Conservation (phyloP, 2,113 vertebrate species). For the Prolemur simus region DNA sequence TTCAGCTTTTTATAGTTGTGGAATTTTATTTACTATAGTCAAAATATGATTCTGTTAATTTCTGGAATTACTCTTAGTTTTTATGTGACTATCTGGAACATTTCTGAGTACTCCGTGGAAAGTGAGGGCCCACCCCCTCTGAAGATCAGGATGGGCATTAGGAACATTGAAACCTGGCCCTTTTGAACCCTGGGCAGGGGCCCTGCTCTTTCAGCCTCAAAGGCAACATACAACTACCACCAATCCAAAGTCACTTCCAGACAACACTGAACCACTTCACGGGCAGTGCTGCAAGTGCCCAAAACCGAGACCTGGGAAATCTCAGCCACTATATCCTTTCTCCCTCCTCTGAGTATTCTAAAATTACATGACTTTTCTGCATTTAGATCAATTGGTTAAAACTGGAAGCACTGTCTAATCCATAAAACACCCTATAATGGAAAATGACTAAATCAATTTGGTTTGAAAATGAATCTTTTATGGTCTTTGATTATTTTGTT, state of each 20-base stretch:
- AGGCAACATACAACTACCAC: background rate
- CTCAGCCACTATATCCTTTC: background rate
- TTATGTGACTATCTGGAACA: background rate
- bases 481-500: background rate
- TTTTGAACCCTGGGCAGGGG: background rate
- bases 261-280: background rate
- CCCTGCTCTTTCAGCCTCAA: background rate
- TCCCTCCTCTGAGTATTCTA: background rate
- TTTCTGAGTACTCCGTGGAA: background rate
- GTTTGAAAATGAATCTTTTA: background rate
- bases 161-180: background rate
- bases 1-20: background rate
- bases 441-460: background rate
- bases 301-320: background rate
- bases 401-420: constrained; percentile 36
- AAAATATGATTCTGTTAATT: background rate
- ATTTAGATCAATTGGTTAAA: constrained; percentile 15
- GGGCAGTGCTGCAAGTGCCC: background rate
- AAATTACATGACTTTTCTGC: background rate
- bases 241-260: background rate
- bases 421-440: background rate
- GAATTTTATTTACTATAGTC: background rate
- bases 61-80: constrained; percentile 43
- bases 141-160: background rate
- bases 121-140: background rate